phyloP scores from a whole-genome alignment of 92 coral and sea anemone genomes.

The Zoanthus solanderi region DNA sequence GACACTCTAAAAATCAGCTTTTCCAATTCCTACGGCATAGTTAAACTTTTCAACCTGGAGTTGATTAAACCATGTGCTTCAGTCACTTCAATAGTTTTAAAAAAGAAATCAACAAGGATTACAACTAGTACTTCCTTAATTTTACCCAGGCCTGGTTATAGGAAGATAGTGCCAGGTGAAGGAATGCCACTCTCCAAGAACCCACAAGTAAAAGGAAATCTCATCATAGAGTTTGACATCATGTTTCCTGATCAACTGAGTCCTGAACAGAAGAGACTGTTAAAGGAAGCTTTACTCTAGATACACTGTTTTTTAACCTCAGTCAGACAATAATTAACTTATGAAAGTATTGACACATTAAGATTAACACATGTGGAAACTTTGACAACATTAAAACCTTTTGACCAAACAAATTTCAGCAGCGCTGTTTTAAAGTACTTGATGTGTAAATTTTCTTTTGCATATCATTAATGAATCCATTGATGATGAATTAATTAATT shows the following conservation, averaged over 20 bases:
- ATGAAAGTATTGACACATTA: background rate
- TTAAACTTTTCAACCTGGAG: no score
- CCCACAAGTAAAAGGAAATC: constrained; percentile 85
- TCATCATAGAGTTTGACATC: constrained; percentile 91
- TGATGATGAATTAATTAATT: no score
- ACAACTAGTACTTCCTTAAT: background rate
- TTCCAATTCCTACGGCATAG: no score
- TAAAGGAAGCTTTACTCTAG: constrained; percentile 91
- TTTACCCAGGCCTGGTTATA: constrained; percentile 88
- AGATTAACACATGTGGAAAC: background rate
- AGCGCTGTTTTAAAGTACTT: no score
- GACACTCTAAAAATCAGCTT: no score
- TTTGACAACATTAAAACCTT: background rate
- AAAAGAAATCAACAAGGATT: background rate
- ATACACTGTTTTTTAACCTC: background rate
- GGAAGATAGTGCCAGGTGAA: constrained; percentile 88
- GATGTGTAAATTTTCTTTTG: no score
- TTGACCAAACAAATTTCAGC: no score
- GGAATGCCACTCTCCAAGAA: constrained; percentile 95
- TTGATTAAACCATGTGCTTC: no score
- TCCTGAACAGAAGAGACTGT: constrained; percentile 95
- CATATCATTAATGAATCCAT: no score
- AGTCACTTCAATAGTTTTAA: no score
- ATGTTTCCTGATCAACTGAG: constrained; percentile 91
- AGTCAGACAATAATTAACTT: background rate